phyloP scores from a whole-genome alignment of 2,888 invertebrate species.

The Ormyrus pomaceus region DNA sequence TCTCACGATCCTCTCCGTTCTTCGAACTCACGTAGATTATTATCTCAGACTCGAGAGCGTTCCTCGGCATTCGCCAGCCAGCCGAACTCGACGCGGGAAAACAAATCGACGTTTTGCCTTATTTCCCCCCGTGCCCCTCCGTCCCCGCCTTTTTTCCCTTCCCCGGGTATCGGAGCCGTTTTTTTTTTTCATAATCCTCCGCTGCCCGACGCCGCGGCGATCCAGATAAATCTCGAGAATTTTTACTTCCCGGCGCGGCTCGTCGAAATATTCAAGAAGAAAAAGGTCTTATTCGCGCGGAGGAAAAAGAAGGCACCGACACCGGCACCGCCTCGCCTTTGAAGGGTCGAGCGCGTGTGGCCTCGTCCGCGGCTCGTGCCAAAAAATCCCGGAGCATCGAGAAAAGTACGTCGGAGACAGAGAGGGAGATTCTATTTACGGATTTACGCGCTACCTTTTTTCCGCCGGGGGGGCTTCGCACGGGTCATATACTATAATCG shows the following conservation, averaged over 20 bases:
- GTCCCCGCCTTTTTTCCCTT: neutral
- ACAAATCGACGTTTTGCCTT: slow-evolving; percentile 35
- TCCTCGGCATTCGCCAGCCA: slow-evolving; percentile 23
- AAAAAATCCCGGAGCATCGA: slow-evolving; percentile 15
- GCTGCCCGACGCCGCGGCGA: neutral
- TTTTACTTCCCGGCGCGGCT: neutral
- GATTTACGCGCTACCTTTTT: slow-evolving; percentile 41
- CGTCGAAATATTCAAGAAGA: neutral
- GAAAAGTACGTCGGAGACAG: too few species aligned
- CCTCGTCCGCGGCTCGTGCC: neutral
- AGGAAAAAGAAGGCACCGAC: too few species aligned
- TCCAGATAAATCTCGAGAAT: slow-evolving; percentile 30
- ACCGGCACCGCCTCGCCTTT: too few species aligned
- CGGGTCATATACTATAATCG: slow-evolving; percentile 49
- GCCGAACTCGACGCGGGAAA: slow-evolving; percentile 11
- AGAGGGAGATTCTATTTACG: slow-evolving; percentile 44
- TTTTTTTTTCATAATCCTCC: slow-evolving; percentile 28
- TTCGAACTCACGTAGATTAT: slow-evolving; percentile 54
- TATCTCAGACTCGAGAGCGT: slow-evolving; percentile 49
- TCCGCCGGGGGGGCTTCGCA: neutral
- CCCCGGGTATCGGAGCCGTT: neutral
- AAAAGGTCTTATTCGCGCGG: neutral
- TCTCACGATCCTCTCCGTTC: slow-evolving; percentile 54
- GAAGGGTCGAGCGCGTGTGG: too few species aligned
- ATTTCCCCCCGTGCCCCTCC: neutral